phyloP scores from a whole-genome alignment of 2,888 invertebrate genomes.

The Drosophila pseudotakahashii region DNA sequence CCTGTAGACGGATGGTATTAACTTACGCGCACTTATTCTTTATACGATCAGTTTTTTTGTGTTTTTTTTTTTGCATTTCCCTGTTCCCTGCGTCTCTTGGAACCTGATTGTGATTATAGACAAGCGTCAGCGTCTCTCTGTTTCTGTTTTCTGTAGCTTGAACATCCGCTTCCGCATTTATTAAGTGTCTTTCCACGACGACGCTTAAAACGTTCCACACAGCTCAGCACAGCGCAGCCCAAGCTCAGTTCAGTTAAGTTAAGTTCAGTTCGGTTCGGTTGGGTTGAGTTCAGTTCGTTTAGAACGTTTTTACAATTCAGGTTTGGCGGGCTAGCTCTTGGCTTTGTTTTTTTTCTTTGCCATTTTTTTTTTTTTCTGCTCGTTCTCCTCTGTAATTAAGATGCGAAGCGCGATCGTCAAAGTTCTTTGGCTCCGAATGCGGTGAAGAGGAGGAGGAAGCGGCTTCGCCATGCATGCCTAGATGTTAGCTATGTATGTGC shows the following conservation, averaged over 20 bases:
- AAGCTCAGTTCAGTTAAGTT: slow-evolving; percentile 10
- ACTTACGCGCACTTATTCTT: slow-evolving; percentile 24
- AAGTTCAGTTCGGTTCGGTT: slow-evolving; percentile 24
- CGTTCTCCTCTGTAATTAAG: slow-evolving; percentile 70
- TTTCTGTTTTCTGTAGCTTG: slow-evolving; percentile 58
- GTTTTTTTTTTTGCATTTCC: slow-evolving; percentile 36
- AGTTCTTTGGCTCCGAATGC: slow-evolving; percentile 60
- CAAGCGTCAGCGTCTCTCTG: slow-evolving; percentile 52
- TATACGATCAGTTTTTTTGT: neutral
- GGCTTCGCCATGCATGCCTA: slow-evolving; percentile 70
- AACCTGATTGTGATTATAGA: slow-evolving; percentile 82
- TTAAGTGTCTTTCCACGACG: slow-evolving; percentile 79
- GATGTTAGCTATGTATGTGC: slow-evolving; percentile 70
- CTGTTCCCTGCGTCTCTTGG: slow-evolving; percentile 43
- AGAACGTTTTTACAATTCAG: slow-evolving; percentile 80
- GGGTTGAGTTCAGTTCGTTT: slow-evolving; percentile 55
- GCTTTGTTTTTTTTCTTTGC: slow-evolving; percentile 45
- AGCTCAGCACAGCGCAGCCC: slow-evolving; percentile 5
- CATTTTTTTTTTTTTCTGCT: slow-evolving; percentile 53
- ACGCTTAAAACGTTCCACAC: slow-evolving; percentile 64
- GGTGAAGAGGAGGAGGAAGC: slow-evolving; percentile 22
- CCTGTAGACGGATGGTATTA: slow-evolving; percentile 30
- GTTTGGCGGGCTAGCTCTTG: slow-evolving; percentile 52
- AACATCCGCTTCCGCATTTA: slow-evolving; percentile 84
- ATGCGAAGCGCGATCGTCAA: slow-evolving; percentile 79